Base-by-base conservation (phyloP, 2,113 vertebrate genomes). In the Oriolus oriolus region DNA sequence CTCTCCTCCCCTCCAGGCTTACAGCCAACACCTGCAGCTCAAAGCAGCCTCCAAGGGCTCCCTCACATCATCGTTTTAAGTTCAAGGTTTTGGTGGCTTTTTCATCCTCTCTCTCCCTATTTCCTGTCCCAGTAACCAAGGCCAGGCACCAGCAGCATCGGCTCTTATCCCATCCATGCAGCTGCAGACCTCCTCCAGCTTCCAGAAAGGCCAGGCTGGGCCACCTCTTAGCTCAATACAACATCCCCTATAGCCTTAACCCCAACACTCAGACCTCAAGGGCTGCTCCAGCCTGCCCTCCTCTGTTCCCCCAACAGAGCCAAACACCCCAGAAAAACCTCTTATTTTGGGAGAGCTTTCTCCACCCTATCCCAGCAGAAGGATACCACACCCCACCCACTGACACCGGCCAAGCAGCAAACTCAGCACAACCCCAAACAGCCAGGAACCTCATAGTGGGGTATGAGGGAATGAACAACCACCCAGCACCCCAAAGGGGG, bases 401-500 rank as follows among this genome's bases (percentile, higher is more conserved):
- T 9, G 1, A 39, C 7, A 13, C 10, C 15, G 53, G 2, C 30
- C 41, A 35, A 77, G 9, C 50, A 78, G 10, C 10, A 73, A 3
- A 37, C 8, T 12, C 30, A 54, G 39, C 33, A 53, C 24, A 60
- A 27, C 53, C 31, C 31, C 42, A 35, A 13, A 18, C 3, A 41
- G 18, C 18, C 63, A 52, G 13, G 12, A 50, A 7, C 61, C 6
- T 3, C 21, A 44, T 0, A 10, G 12, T 0, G 15, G 0, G 1
- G 0, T 2, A 0, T 0, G 10, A 4, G 0, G 3, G 5, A 50
- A 7, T 2, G n/a, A 18, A 8, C 10, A 88, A 2, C 9, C 14
- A 61, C 6, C 2, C 37, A 45, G 0, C 1, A 41, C 4, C 1
- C 2, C 4, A 47, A 19, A 9, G 0, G 0, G 0, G 0, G 0